Evolutionary conservation across 2,888 invertebrate species (phyloP), one percentile per base, ranked within the genome.

Genomic region (Agrilus cyanescens): DNA sequence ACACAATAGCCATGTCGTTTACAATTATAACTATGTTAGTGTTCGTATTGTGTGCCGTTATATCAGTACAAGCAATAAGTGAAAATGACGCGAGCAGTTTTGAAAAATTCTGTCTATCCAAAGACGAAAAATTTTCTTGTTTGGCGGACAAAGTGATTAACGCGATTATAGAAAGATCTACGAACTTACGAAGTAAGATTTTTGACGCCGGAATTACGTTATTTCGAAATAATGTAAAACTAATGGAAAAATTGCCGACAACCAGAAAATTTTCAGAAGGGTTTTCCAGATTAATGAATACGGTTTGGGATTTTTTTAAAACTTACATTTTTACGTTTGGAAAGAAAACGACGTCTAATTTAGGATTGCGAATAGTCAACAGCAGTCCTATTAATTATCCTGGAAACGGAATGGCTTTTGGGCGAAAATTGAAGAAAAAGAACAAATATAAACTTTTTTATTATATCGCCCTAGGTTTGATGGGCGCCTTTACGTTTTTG

Each of bases 321-420:
- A 75, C 80, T 2, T 80, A 82, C 62, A 73, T 76, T 31, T 63
- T 82, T 38, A 74, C 75, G 41, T 68, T 82, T 62, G 79, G 25
- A 25, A 25, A 25, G 10, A 25, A 25, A 25, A 25, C 10, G 25
- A 25, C n/a, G n/a, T n/a, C n/a, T n/a, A n/a, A n/a, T n/a, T n/a
- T n/a, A 25, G 31, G 12, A n/a, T 25, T 25, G 2, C 6, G 10
- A 33, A 33, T 8, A 10, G 12, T 13, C 2, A n/a, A 33, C 7
- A 15, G 10, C 33, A n/a, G 41, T 12, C 46, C 50, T 32, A 47
- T 33, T n/a, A 16, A 39, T 39, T 32, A 13, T 14, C 37, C 46
- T 10, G 29, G 12, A n/a, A 43, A 41, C n/a, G 43, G 18, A 29
- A 35, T 38, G 31, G 15, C 16, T 38, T 31, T 34, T 20, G 25